Evolutionary conservation across 2,797 vertebrate genomes (phyloP).

Genomic region (Leuciscus waleckii): DNA sequence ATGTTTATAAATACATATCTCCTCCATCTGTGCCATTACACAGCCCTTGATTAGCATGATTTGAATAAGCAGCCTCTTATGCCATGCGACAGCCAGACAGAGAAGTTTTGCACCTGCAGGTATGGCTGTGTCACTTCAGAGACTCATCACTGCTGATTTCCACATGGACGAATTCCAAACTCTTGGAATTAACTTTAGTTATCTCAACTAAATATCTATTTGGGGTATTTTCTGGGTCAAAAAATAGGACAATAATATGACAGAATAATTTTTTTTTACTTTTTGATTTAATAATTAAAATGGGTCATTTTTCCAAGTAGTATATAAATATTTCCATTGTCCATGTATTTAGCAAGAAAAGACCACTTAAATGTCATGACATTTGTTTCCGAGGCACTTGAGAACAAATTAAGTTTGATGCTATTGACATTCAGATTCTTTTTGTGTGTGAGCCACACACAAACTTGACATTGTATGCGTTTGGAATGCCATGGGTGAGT

Average conservation of each 20-base stretch:
- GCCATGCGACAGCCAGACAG: slow-evolving; percentile 73
- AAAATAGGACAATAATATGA: slow-evolving; percentile 15
- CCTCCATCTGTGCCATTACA: slow-evolving; percentile 63
- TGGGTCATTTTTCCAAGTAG: neutral
- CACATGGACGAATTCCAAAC: slow-evolving; percentile 69
- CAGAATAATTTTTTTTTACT: neutral
- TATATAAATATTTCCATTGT: neutral
- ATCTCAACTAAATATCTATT: neutral
- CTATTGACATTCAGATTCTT: neutral
- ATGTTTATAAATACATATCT: slow-evolving; percentile 46
- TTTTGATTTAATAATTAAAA: neutral
- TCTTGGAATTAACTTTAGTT: slow-evolving; percentile 11
- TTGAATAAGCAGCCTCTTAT: slow-evolving; percentile 74
- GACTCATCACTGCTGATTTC: slow-evolving; percentile 71
- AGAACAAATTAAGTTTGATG: neutral
- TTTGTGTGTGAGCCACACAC: neutral
- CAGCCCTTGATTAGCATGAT: slow-evolving; percentile 78
- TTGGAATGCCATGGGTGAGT: neutral
- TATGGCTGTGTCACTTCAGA: slow-evolving; percentile 66
- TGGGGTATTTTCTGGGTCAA: neutral
- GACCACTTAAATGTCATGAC: slow-evolving; percentile 31
- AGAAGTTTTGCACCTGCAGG: slow-evolving; percentile 77
- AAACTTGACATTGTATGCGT: neutral
- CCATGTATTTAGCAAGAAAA: slow-evolving; percentile 10
- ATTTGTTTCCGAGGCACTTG: neutral